These are phyloP conservation scores for Melanogrammus aeglefinus DNA, from an alignment of 2,797 vertebrate species.

Conservation along the genomic window DNA sequence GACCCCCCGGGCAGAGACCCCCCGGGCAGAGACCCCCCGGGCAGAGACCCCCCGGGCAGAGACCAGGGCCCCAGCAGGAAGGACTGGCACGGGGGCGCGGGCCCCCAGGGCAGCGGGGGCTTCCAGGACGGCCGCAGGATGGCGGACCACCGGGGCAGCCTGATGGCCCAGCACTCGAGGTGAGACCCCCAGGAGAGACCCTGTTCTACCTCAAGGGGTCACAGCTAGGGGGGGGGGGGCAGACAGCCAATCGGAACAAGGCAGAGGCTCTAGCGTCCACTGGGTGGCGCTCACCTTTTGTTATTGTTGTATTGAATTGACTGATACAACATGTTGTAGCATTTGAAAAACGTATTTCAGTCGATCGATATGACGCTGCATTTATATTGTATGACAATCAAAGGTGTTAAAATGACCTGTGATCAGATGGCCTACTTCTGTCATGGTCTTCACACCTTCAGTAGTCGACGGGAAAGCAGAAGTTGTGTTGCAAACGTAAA, in stretches of 20 bases:
- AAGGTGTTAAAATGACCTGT: background rate
- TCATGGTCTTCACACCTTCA: background rate
- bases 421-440: background rate
- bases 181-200: conserved; percentile 48
- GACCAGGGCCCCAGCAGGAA: conserved; percentile 85
- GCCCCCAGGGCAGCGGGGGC: conserved; percentile 81
- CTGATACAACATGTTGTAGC: background rate
- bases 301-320: background rate
- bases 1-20: conserved; percentile 64
- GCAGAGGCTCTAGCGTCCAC: background rate
- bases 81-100: conserved; percentile 87
- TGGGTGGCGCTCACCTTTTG: background rate
- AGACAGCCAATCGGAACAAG: background rate
- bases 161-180: conserved; percentile 87
- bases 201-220: no score
- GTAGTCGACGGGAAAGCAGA: background rate
- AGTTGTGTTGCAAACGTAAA: no score
- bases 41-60: conserved; percentile 17
- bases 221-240: background rate
- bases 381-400: background rate
- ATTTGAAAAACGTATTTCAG: no score
- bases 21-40: conserved; percentile 66
- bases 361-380: no score
- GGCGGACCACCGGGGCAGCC: conserved; percentile 79
- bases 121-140: conserved; percentile 84